Evolutionary conservation across 2,113 vertebrate genomes (phyloP), one percentile per base, ranked within the genome.

Genomic region (Marmota flaviventris): DNA sequence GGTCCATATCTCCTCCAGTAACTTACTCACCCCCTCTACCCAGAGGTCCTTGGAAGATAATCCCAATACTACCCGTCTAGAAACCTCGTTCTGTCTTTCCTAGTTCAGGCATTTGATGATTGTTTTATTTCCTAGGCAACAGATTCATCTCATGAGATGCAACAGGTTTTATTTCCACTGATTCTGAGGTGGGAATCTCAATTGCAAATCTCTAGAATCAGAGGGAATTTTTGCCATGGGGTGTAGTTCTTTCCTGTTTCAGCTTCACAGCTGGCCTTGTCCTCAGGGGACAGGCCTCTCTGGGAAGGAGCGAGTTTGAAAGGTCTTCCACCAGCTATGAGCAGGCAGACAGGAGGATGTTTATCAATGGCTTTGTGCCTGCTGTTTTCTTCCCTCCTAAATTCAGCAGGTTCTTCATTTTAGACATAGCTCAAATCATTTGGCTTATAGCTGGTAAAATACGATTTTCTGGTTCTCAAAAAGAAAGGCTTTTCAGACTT

Each of bases 361-460:
- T 89, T 85, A 37, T 75, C 83, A 29, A 11, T 85, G 72, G 92
- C 89, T 39, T 32, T 61, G 79, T 48, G 84, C 51, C 90, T 42
- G 63, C 86, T 78, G 25, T 88, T 89, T 82, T 48, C 76, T 79
- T 93, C 84, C 88, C 88, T 85, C 86, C 82, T 63, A 83, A 92
- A 83, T 96, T 85, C 72, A 94, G 73, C 87, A 94, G 81, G 90
- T 90, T 96, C 83, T 87, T 94, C 92, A 70, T 95, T 93, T 91
- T 83, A 94, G 91, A 70, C 63, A 70, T 37, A 91, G 70, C 56
- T 95, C 92, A 34, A 82, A 42, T 97, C 96, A 93, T 95, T 97
- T 97, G 95, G 96, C 85, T 95, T 93, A 89, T 95, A 97, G 97
- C 97, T 98, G 97, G 96, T 95, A 93, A 91, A 96, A 97, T 94